Percentiles rank a stretch among this genome's conserved stretches.
Evolutionary conservation across 2,888 invertebrate genomes (phyloP).

Genomic region (Pseudococcus viburni): DNA sequence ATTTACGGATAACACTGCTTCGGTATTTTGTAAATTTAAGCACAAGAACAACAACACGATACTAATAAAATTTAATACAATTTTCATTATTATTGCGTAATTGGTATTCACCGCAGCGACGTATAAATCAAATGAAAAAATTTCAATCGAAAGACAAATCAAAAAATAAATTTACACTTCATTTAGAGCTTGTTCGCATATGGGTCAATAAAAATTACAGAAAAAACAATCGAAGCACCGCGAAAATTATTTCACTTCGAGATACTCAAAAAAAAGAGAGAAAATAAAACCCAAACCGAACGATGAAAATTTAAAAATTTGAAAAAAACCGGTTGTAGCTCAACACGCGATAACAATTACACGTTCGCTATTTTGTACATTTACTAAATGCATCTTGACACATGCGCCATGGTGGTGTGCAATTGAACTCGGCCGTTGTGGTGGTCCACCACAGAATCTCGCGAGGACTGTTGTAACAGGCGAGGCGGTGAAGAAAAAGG

Average conservation of each 20-base stretch:
- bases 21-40: slow-evolving; percentile 59
- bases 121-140: slow-evolving; percentile 2
- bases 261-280: background rate
- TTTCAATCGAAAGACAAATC: background rate
- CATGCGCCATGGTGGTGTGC: slow-evolving; percentile 61
- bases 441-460: slow-evolving; percentile 61
- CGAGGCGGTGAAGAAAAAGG: slow-evolving; percentile 53
- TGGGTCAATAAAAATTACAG: background rate
- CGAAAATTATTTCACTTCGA: background rate
- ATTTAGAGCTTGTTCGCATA: background rate
- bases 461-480: slow-evolving; percentile 58
- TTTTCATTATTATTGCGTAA: slow-evolving; percentile 55
- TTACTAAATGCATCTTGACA: slow-evolving; percentile 63
- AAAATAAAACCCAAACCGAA: background rate
- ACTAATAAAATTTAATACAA: slow-evolving; percentile 64
- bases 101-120: background rate
- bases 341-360: slow-evolving; percentile 38
- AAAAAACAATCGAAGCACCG: background rate
- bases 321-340: slow-evolving; percentile 46
- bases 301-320: background rate
- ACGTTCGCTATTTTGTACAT: slow-evolving; percentile 55
- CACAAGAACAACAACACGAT: slow-evolving; percentile 63
- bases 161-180: slow-evolving; percentile 29
- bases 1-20: slow-evolving; percentile 67
- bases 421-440: slow-evolving; percentile 53